These are phyloP conservation scores for Ameiurus melas DNA, from an alignment of 2,113 vertebrate species.

Conservation along the genomic window DNA sequence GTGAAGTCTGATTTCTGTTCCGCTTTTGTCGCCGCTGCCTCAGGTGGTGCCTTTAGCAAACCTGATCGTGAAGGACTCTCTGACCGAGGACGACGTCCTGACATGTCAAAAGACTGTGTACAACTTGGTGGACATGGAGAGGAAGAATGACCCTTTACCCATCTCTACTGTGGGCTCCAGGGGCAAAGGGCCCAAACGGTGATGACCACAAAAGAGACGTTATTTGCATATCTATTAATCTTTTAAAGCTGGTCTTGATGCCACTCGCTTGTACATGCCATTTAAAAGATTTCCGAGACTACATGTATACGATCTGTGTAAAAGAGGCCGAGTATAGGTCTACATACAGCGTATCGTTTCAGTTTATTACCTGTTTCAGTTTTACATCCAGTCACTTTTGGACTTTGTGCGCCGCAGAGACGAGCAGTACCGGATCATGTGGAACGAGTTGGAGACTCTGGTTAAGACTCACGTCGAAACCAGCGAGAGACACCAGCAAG, in stretches of 20 bases:
- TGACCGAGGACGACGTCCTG: conserved; percentile 94
- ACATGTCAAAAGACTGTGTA: conserved; percentile 98
- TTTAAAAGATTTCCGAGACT: neutral
- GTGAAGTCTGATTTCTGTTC: neutral
- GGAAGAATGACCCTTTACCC: conserved; percentile 96
- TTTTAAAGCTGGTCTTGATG: neutral
- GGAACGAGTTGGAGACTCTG: conserved; percentile 98
- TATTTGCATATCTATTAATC: neutral
- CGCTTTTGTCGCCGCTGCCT: neutral
- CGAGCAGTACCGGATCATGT: conserved; percentile 99
- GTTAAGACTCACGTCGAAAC: conserved; percentile 88
- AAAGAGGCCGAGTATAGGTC: neutral
- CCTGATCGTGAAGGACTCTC: conserved; percentile 91
- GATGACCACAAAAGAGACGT: neutral
- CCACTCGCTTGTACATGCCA: neutral
- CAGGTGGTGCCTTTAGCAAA: conserved; percentile 96
- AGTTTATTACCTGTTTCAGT: neutral
- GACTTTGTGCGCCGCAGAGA: conserved; percentile 71
- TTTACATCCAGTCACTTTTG: neutral
- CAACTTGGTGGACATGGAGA: conserved; percentile 98
- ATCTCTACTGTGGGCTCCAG: conserved; percentile 97
- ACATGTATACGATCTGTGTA: neutral
- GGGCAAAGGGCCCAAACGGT: conserved; percentile 98
- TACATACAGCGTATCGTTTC: neutral
- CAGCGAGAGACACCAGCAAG: conserved; percentile 90